These are phyloP conservation scores for Dione vanillae DNA, from an alignment of 2,888 invertebrate genomes.

Conservation along the genomic window DNA sequence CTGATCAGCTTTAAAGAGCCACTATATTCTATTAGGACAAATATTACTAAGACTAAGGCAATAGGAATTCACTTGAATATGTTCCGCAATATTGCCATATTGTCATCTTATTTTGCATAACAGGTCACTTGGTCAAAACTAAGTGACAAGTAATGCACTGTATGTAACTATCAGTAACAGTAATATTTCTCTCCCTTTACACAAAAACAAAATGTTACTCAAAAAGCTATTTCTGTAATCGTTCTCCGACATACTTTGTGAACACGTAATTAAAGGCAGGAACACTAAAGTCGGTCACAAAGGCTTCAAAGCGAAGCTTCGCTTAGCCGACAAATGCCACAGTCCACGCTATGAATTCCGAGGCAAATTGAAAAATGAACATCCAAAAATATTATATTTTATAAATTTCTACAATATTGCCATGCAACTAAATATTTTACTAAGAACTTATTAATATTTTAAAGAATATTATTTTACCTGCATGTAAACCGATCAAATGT, in stretches of 20 bases:
- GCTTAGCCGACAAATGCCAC: slow-evolving; percentile 23
- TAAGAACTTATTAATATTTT: too few species aligned
- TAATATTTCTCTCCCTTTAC: not conserved
- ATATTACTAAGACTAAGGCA: too few species aligned
- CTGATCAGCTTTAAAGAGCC: too few species aligned
- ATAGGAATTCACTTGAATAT: not conserved
- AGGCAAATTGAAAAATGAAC: slow-evolving; percentile 1
- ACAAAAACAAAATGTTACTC: slow-evolving; percentile 9
- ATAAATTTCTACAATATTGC: not conserved
- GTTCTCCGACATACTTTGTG: slow-evolving; percentile 23
- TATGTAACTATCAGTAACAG: not conserved
- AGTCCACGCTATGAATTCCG: slow-evolving; percentile 4
- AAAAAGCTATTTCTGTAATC: slow-evolving; percentile 19
- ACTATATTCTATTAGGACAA: too few species aligned
- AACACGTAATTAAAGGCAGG: slow-evolving; percentile 70
- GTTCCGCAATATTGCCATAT: not conserved
- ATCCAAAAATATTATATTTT: not conserved
- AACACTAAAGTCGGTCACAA: slow-evolving; percentile 54
- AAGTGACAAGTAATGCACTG: not conserved
- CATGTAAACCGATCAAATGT: too few species aligned
- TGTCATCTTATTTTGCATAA: not conserved
- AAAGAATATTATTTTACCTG: too few species aligned
- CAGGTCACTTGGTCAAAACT: not conserved
- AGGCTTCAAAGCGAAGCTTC: slow-evolving; percentile 32
- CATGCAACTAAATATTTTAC: too few species aligned